Conservation (phyloP, 2,113 vertebrate genomes). For the Boulengeromyrus knoepffleri region DNA sequence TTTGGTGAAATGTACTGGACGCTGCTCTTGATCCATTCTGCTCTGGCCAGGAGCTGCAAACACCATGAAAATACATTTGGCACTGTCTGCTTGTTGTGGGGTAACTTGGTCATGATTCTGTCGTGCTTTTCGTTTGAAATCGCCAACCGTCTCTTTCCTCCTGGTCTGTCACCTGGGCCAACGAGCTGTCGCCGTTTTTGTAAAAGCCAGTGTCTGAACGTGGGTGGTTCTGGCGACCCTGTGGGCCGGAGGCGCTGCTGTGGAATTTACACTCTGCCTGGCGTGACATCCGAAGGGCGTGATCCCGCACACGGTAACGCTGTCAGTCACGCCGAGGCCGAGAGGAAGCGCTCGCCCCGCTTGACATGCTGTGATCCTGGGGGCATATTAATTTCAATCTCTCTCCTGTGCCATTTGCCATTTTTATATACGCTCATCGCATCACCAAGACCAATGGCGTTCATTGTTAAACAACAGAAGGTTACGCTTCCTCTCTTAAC, state of each 20-base stretch:
- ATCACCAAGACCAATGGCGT: neutral
- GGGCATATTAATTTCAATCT: neutral
- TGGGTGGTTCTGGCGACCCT: too few species aligned
- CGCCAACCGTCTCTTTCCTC: neutral
- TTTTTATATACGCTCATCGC: neutral
- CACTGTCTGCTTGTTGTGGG: neutral
- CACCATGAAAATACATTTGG: neutral
- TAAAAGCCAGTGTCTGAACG: neutral
- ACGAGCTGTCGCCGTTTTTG: neutral
- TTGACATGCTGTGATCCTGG: neutral
- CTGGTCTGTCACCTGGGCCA: neutral
- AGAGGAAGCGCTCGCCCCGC: neutral
- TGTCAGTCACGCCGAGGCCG: neutral
- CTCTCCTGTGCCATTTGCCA: neutral
- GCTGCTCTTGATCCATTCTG: constrained; percentile 26
- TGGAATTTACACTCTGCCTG: neutral
- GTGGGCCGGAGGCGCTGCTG: neutral
- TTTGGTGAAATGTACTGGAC: neutral
- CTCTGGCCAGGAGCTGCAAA: constrained; percentile 1
- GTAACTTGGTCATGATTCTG: constrained; percentile 11
- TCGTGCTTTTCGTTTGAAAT: neutral
- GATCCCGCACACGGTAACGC: neutral
- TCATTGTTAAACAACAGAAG: constrained; percentile 16
- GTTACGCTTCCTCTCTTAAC: constrained; percentile 10
- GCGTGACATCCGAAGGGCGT: neutral